Percentiles rank a stretch among this genome's conserved stretches.
phyloP scores from a whole-genome alignment of 2,113 vertebrate species.

The Semnornis frantzii region DNA sequence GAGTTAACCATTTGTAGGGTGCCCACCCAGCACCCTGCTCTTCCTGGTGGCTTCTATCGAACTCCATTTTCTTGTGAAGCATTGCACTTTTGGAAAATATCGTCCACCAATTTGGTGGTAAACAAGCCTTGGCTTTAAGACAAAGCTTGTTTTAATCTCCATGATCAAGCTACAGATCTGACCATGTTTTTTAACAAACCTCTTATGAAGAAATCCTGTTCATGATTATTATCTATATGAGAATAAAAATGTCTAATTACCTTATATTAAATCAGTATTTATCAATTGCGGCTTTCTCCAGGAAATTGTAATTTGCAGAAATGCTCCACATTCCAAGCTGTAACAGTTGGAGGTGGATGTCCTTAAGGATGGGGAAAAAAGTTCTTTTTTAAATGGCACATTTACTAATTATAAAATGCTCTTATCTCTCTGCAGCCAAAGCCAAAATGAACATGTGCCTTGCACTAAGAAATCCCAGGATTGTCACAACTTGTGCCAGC shows the following conservation, averaged over 20 bases:
- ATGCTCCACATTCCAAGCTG: conserved; percentile 78
- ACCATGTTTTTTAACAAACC: conserved; percentile 75
- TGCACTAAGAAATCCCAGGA: conserved; percentile 99
- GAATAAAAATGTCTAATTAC: conserved; percentile 80
- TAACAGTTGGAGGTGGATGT: conserved; percentile 87
- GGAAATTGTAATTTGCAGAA: conserved; percentile 82
- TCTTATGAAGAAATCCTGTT: conserved; percentile 77
- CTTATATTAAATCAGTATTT: conserved; percentile 82
- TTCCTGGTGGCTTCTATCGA: conserved; percentile 65
- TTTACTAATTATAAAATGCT: conserved; percentile 90
- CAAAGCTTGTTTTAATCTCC: conserved; percentile 73
- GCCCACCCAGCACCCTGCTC: not conserved
- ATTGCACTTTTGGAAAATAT: conserved; percentile 68
- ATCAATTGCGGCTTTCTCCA: conserved; percentile 82
- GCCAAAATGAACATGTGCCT: conserved; percentile 99
- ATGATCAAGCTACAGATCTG: conserved; percentile 70
- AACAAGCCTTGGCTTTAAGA: conserved; percentile 73
- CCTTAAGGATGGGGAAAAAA: conserved; percentile 82
- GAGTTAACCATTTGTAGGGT: conserved; percentile 57
- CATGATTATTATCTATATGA: conserved; percentile 77
- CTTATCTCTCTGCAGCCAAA: conserved; percentile 88
- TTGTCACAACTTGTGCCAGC: conserved; percentile 99
- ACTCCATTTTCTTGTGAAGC: conserved; percentile 61
- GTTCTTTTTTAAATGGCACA: conserved; percentile 89
- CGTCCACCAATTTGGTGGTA: conserved; percentile 69